These are phyloP conservation scores for Heliconius melpomene DNA, from an alignment of 1,140 invertebrate genomes.

Conservation along the genomic window DNA sequence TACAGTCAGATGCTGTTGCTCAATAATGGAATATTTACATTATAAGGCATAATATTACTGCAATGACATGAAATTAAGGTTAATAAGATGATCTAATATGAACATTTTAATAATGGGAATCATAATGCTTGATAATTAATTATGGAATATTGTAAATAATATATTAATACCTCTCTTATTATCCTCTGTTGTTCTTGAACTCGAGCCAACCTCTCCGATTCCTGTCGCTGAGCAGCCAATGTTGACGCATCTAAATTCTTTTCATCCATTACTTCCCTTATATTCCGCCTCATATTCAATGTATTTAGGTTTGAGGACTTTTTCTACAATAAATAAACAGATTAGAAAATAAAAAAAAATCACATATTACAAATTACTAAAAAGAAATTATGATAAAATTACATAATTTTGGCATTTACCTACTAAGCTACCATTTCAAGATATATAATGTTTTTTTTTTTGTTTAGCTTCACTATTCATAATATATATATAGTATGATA, in stretches of 20 bases:
- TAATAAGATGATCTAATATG: neutral
- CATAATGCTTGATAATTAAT: neutral
- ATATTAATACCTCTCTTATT: slow-evolving; percentile 83
- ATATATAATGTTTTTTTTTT: too few relatives aligned
- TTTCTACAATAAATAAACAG: slow-evolving; percentile 61
- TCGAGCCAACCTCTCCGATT: slow-evolving; percentile 92
- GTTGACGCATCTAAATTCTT: slow-evolving; percentile 95
- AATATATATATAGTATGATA: too few relatives aligned
- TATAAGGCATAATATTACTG: too few relatives aligned
- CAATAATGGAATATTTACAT: too few relatives aligned
- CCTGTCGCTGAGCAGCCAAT: slow-evolving; percentile 94
- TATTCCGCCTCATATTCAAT: slow-evolving; percentile 89
- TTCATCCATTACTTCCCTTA: slow-evolving; percentile 95
- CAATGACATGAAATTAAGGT: too few relatives aligned
- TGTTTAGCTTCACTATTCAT: too few relatives aligned
- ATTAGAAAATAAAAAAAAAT: too few relatives aligned
- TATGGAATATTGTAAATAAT: neutral
- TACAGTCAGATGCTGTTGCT: too few relatives aligned
- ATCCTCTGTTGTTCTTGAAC: slow-evolving; percentile 92
- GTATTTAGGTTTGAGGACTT: slow-evolving; percentile 81
- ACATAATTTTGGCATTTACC: too few relatives aligned
- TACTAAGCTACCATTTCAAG: too few relatives aligned
- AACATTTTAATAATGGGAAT: neutral
- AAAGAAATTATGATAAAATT: too few relatives aligned
- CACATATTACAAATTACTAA: too few relatives aligned